These are phyloP conservation scores for Dinocampus coccinellae DNA, from an alignment of 2,888 invertebrate species.

Conservation along the genomic window DNA sequence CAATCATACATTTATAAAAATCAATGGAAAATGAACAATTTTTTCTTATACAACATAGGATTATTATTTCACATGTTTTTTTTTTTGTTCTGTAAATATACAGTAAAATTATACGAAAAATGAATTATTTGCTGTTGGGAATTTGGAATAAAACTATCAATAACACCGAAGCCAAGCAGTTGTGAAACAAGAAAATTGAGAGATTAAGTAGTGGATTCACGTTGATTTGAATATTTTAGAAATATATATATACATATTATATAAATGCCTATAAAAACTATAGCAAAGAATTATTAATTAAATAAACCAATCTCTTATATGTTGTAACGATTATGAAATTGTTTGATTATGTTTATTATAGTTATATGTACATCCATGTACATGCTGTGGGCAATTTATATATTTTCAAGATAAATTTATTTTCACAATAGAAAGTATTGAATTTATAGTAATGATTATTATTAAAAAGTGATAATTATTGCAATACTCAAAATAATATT, in stretches of 20 bases:
- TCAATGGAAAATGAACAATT: background rate
- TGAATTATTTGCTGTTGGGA: conserved; percentile 16
- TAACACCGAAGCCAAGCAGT: conserved; percentile 13
- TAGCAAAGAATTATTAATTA: conserved; percentile 8
- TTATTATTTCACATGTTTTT: background rate
- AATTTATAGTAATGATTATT: conserved; percentile 6
- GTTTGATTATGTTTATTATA: no score
- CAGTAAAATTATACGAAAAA: conserved; percentile 9
- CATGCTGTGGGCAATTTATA: conserved; percentile 26
- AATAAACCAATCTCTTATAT: conserved; percentile 28
- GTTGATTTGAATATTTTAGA: conserved; percentile 48
- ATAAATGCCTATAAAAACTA: conserved; percentile 26
- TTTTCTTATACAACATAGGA: background rate
- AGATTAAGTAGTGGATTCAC: conserved; percentile 3
- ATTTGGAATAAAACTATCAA: background rate
- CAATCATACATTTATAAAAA: background rate
- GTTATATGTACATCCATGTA: conserved; percentile 2
- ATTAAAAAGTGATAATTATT: conserved; percentile 41
- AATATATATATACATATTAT: conserved; percentile 34
- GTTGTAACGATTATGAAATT: background rate
- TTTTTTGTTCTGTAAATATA: conserved; percentile 22
- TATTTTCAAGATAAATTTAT: background rate
- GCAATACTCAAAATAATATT: conserved; percentile 40
- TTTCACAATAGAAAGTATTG: background rate
- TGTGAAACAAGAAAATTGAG: conserved; percentile 9